Evolutionary conservation across 2,113 vertebrate species (phyloP).

Genomic region (Gracilinanus agilis): DNA sequence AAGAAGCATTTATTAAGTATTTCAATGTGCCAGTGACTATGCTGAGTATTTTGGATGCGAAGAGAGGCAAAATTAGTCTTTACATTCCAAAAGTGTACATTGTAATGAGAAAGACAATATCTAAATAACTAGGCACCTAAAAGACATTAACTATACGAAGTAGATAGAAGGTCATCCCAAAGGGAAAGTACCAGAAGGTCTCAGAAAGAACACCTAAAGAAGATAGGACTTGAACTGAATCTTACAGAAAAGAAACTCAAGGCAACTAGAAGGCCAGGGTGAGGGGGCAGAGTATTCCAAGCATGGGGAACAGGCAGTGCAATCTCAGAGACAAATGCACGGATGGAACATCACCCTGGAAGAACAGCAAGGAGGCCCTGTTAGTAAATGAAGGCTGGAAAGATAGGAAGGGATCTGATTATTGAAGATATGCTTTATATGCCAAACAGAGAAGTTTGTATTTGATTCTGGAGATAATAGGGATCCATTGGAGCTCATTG

Average conservation of each 20-base stretch:
- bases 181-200: not conserved
- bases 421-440: not conserved
- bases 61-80: not conserved
- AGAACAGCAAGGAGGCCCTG: not conserved
- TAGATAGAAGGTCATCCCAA: not conserved
- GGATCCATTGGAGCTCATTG: not conserved
- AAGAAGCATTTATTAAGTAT: not conserved
- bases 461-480: not conserved
- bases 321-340: not conserved
- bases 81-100: not conserved
- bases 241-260: not conserved
- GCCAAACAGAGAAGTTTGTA: not conserved
- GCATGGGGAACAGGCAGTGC: not conserved
- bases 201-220: not conserved
- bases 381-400: not conserved
- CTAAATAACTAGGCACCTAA: not conserved
- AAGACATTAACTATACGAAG: not conserved
- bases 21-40: not conserved
- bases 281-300: not conserved
- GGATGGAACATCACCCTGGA: not conserved
- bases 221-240: not conserved
- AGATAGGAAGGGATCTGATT: not conserved
- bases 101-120: not conserved
- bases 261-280: not conserved
- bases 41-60: not conserved